Evolutionary conservation across 2,113 vertebrate species (phyloP), one percentile per base, ranked within the genome.

Genomic region (Furnarius figulus): DNA sequence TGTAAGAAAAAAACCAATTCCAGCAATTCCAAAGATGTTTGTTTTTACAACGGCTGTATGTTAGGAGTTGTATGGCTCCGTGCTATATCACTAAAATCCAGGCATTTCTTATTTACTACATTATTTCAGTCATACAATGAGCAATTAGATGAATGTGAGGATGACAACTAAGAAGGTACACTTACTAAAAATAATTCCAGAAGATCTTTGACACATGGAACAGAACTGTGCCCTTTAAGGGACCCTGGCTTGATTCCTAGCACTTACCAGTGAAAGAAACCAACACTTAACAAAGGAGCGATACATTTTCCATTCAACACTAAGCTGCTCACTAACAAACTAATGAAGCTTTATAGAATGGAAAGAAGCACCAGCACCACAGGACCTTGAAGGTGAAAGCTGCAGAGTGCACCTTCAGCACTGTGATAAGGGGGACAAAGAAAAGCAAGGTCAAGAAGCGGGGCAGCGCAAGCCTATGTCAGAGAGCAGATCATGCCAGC

Each of bases 361-460:
- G 21, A 67, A 63, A 55, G 46, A 74, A 83, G 21, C 47, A 84
- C 42, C 50, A 70, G 53, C 50, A 90, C 52, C 52, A 52, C 15
- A 78, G 55, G 66, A 87, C 77, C 93, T 85, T 89, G 74, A 91
- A 73, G 40, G 58, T 62, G 49, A 79, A 90, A 81, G 56, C 56
- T 49, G 55, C 37, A 84, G 47, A 80, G 46, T 14, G 35, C 50
- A 74, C 25, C 37, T 80, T 68, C 44, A 92, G 56, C 0, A 0
- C 44, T 33, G 35, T 39, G 31, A 35, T 62, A 72, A 72, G 14
- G 12, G 8, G 12, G 47, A 68, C 47, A 94, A 91, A 93, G 39
- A 33, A 87, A 85, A 87, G 62, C 93, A 92, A 96, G 90, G 88
- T 68, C 87, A 93, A 94, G 70, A 65, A 76, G 66, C 28, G 37